Evolutionary conservation across 2,113 vertebrate species (phyloP).

Genomic region (Psammodynastes pulverulentus): DNA sequence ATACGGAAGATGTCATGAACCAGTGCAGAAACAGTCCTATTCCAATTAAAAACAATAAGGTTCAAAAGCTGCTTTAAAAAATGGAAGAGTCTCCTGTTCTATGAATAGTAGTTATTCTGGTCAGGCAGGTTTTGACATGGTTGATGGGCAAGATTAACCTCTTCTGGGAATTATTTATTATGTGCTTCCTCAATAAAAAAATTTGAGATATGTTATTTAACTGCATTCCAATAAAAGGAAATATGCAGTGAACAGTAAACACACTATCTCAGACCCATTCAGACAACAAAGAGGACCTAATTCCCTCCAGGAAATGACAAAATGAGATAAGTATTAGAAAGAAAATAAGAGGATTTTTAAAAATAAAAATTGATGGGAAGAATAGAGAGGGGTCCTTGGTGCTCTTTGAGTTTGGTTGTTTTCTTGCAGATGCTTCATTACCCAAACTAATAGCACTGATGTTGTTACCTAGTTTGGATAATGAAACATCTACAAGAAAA

Average conservation of each 20-base stretch:
- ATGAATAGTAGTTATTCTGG: neutral
- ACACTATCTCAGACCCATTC: neutral
- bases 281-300: neutral
- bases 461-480: neutral
- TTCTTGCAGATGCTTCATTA: neutral
- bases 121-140: neutral
- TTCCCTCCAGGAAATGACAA: neutral
- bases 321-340: neutral
- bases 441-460: neutral
- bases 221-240: neutral
- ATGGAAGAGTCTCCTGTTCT: neutral
- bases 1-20: neutral
- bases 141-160: neutral
- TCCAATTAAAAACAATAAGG: neutral
- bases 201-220: neutral
- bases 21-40: neutral
- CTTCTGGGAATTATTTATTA: neutral
- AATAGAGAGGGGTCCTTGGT: neutral
- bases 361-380: neutral
- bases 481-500: neutral
- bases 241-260: neutral
- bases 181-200: neutral
- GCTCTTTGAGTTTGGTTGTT: neutral
- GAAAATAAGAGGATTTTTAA: neutral
- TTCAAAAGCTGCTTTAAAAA: neutral